Evolutionary conservation across 2,888 invertebrate species (phyloP), one percentile per base, ranked within the genome.

Genomic region (Drosophila putrida): DNA sequence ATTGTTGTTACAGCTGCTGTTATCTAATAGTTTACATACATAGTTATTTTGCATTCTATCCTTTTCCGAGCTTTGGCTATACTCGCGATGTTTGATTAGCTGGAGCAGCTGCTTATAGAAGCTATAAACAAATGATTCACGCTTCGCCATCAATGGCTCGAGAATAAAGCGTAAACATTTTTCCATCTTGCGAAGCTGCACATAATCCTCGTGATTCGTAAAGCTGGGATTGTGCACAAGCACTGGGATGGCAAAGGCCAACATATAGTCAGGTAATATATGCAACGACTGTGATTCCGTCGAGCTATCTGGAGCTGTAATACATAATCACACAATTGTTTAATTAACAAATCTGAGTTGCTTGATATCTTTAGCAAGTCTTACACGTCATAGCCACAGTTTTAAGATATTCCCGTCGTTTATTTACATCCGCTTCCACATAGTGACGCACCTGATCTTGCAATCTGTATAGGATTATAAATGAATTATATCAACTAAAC

Each of bases 161-260:
- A 99, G 93, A 59, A 99, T 95, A 92, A 98, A 98, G 96, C 98
- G 98, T 58, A 99, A 93, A 92, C 98, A 98, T 89, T 97, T 96
- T 89, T 96, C 96, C 72, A 98, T 94, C 71, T 94, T 93, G 93
- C 96, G 96, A 60, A 99, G 94, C 88, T 98, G 96, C 20, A 72
- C 73, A 15, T 96, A 94, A 90, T 97, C 96, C 87, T 96, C 95
- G 93, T 96, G 95, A 75, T 95, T 94, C 53, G 95, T 96, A 91
- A 96, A 97, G 80, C 95, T 94, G 6, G 97, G 96, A 93, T 98
- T 97, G 92, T 99, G 98, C n/a, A 98, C 96, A 66, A 99, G 94
- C 55, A 99, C 95, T 51, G 99, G 98, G 81, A 99, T 96, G n/a
- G 98, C 97, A 93, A 98, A 99, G 78, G 98, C 97, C 90, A 99